Evolutionary conservation across 2,888 invertebrate genomes (phyloP), one percentile per base, ranked within the genome.

Genomic region (Rotaria magnacalcarata): DNA sequence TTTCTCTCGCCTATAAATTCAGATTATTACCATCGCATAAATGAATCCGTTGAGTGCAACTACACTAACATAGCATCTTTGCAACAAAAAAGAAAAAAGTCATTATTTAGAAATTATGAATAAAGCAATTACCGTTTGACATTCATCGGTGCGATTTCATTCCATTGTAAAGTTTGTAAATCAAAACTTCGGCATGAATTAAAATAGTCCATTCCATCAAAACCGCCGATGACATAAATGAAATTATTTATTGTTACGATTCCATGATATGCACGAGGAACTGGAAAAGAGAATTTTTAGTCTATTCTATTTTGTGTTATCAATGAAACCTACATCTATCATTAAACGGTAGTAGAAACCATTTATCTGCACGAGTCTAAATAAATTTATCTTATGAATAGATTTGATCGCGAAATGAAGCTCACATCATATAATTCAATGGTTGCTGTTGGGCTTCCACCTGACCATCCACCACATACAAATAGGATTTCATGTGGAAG

Each of bases 181-280:
- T 96, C 94, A 91, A 96, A 96, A 89, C 95, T 95, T 16, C 95
- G 93, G 88, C 95, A 95, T 14, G 94, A 95, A 91, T 95, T 95
- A 90, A 95, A 95, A 90, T 95, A 95, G 89, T 94, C 94, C 92
- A 94, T 93, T n/a, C 96, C 95, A 89, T 96, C 95, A 89, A 95
- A 96, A 16, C 96, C 96, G 0, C 97, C 96, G 88, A 96, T 94
- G 8, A 96, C 94, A 91, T 94, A 96, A 88, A 97, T 95, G 89
- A 94, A 94, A 88, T 93, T 93, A 0, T 94, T 95, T 0, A 96
- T 93, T 0, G 96, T 95, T 0, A 95, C 95, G 0, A 95, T 95
- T n/a, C 96, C 96, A 90, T 96, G 96, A 90, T 96, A 96, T 0
- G 96, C 96, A 85, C 96, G 93, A 0, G 96, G 95, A 47, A 95